Evolutionary conservation across 2,113 vertebrate genomes (phyloP), one percentile per base, ranked within the genome.

Genomic region (Sinocyclocheilus anshuiensis): DNA sequence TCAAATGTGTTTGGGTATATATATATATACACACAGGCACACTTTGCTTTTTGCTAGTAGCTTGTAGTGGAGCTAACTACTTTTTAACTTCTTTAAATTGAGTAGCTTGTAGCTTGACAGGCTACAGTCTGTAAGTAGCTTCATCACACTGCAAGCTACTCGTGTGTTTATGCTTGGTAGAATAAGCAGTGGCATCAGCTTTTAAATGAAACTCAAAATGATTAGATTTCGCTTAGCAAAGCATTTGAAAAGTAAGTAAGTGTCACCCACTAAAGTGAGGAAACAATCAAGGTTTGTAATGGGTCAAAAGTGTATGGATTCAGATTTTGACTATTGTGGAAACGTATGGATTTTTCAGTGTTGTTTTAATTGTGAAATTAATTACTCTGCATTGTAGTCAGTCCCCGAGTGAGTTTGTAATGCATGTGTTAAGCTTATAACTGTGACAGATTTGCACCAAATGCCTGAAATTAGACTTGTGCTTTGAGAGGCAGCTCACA

Each of bases 361-460:
- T 82, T 87, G 59, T 86, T 82, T 63, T 87, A 61, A 87, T 89
- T 87, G 80, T 83, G 65, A 84, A 86, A 87, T 90, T 78, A 89
- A 86, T 89, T 87, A 81, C 75, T 82, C 80, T 67, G 84, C 83
- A 50, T 87, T 61, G 26, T 77, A 77, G 4, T 39, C n/a, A 8
- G 67, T 86, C 86, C 87, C 72, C 50, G 22, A 80, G 86, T 87
- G 89, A 26, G 84, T 75, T 74, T 84, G 85, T 89, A 82, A 74
- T 85, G 87, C 90, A 87, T 86, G 69, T 77, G 86, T 87, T 87
- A 79, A 87, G 89, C 82, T 84, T 85, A 88, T 84, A 86, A 86
- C 72, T 84, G 39, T 81, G 85, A 86, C 90, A 91, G 87, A 89
- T 89, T 88, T 87, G 89, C 80, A 87, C 88, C 91, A 90, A 90